Percentiles rank a stretch among this genome's conserved stretches.
Evolutionary conservation across 1,140 invertebrate genomes (phyloP).

Genomic region (Leptoteleia sp.): DNA sequence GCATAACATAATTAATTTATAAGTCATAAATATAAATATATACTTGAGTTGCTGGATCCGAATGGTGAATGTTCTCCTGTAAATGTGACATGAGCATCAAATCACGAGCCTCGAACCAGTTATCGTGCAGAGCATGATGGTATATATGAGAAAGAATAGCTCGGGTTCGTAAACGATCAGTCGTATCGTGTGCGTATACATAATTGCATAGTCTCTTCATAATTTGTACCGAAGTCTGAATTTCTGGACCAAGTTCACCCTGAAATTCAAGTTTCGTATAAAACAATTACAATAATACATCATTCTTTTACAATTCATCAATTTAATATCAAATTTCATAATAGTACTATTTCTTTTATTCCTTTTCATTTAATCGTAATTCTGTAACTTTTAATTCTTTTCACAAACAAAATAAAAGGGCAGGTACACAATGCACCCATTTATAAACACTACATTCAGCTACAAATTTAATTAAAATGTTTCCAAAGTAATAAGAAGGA

Average conservation of each 20-base stretch:
- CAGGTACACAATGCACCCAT: too few relatives aligned
- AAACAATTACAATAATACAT: too few relatives aligned
- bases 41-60: constrained; percentile 96
- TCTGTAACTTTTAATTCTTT: too few relatives aligned
- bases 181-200: constrained; percentile 96
- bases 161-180: constrained; percentile 95
- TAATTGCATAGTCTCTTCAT: constrained; percentile 98
- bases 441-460: too few relatives aligned
- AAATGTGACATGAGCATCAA: constrained; percentile 99
- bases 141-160: constrained; percentile 99
- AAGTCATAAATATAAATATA: not conserved
- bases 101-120: constrained; percentile 99
- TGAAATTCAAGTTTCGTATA: constrained; percentile 67
- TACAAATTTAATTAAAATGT: too few relatives aligned
- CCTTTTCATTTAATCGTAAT: too few relatives aligned
- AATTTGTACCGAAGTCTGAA: constrained; percentile 89
- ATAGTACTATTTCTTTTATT: too few relatives aligned
- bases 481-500: too few relatives aligned
- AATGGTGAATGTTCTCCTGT: constrained; percentile 98
- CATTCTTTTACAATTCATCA: too few relatives aligned
- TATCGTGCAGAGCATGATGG: constrained; percentile 98
- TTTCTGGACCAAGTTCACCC: constrained; percentile 84
- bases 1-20: too few relatives aligned
- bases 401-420: too few relatives aligned
- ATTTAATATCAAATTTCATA: too few relatives aligned